Conservation (phyloP, 2,113 vertebrate genomes). For the Macrotis lagotis region DNA sequence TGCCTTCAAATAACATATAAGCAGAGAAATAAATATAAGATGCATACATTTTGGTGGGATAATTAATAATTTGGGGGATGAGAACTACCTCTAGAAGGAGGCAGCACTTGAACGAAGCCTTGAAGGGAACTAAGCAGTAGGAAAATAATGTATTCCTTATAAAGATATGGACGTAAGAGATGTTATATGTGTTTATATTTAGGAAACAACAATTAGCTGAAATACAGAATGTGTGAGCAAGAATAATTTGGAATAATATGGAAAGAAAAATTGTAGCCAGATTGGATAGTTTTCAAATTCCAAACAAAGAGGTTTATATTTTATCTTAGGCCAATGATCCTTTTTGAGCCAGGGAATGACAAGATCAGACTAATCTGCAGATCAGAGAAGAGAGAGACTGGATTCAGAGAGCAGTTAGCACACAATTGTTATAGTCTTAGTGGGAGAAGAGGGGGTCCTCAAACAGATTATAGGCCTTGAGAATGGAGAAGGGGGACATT, state of each 20-base stretch:
- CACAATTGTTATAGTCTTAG: neutral
- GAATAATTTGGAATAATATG: neutral
- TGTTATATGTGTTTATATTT: no score
- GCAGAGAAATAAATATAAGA: neutral
- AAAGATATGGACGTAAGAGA: neutral
- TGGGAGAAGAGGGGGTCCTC: neutral
- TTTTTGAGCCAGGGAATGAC: neutral
- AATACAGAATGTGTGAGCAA: no score
- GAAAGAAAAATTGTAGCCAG: neutral
- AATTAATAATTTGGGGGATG: neutral
- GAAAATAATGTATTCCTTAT: neutral
- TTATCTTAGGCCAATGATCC: neutral
- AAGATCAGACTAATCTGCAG: neutral
- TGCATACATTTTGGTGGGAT: neutral
- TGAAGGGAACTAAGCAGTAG: neutral
- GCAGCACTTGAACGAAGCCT: neutral
- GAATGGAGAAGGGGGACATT: neutral
- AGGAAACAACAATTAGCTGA: neutral
- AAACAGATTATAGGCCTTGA: neutral
- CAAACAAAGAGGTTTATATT: neutral
- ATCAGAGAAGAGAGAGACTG: neutral
- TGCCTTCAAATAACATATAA: neutral
- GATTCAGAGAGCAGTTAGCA: neutral
- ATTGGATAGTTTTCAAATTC: neutral
- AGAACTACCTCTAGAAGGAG: neutral